Evolutionary conservation across 2,797 vertebrate genomes (phyloP), one percentile per base, ranked within the genome.

Genomic region (Sebastes diploproa): DNA sequence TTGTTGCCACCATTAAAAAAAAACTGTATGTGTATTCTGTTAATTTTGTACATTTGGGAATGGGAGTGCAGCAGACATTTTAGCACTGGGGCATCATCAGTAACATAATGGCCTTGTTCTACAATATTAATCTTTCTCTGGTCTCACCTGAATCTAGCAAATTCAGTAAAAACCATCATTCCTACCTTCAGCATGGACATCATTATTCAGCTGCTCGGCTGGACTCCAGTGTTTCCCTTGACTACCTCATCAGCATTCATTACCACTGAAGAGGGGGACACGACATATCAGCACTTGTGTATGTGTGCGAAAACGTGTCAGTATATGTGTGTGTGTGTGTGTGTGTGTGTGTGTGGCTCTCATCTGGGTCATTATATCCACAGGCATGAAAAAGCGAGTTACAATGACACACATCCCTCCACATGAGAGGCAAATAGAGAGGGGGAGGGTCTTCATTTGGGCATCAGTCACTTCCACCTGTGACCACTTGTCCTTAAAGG

Each of bases 331-430:
- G 63, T 62, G 54, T 70, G 23, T 23, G 23, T 23, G 23, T 23
- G 23, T 23, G 23, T 23, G 23, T 23, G 23, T 23, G 23, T 23
- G 23, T 23, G 23, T 23, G 23, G 2, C 78, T 79, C 64, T 92
- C 87, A 93, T 94, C 86, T 93, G 80, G 91, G 89, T 93, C 92
- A 90, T 94, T 92, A 88, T 82, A 90, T 85, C 77, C 77, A 92
- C 85, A 80, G 86, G 81, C 86, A 85, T 85, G 78, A 73, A 89
- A 82, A 82, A 87, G 73, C 52, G 67, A 78, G 79, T 89, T 78
- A 82, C 84, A 86, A 36, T 78, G 84, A 83, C 84, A 84, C 77
- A 83, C 73, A 82, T 87, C 73, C 56, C 61, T 88, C 71, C 20
- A 61, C 11, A 66, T 86, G 86, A 89, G 58, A 54, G 78, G 63